Base-by-base conservation (phyloP, 2,888 invertebrate genomes). In the Drosophila anomalata region DNA sequence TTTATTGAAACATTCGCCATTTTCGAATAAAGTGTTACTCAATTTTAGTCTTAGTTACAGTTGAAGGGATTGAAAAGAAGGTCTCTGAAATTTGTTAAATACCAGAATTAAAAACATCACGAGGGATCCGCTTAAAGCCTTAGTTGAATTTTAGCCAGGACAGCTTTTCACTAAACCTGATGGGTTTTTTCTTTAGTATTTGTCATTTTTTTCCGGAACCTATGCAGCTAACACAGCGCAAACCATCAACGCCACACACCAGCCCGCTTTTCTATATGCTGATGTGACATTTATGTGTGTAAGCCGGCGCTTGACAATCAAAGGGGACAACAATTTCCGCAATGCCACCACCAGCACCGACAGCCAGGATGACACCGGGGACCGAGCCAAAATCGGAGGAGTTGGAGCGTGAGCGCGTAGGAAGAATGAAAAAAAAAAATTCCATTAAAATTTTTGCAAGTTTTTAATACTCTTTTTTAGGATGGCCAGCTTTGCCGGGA, bases 361-460 rank as follows among this genome's bases (percentile, higher is more conserved):
- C 41, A 54, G 58, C 39, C 31, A 42, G 55, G 65, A 72, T 63
- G 72, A 71, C 72, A 69, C 71, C 71, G 22, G 39, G 46, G 66
- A 44, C 31, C 58, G 36, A 41, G 11, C 44, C 22, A 44, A 20
- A 44, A 44, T 22, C 22, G 29, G 20, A 26, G 24, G 42, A 51
- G 29, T 22, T 24, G 51, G 22, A 65, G 72, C 41, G 48, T 52
- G 61, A 47, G 59, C 41, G 22, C 26, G 52, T 20, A 29, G 36
- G 41, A 50, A 54, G 51, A 55, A 76, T 55, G 42, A 53, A 36
- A 39, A 79, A 82, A 83, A 78, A 76, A 78, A 87, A 87, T 87
- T 87, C 88, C 76, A 87, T 87, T 83, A 87, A 87, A 87, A 86
- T 83, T 87, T 85, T 75, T 80, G 74, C 80, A 84, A 78, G 86